phyloP scores from a whole-genome alignment of 2,888 invertebrate species.

The Drosophila flavopinicola region DNA sequence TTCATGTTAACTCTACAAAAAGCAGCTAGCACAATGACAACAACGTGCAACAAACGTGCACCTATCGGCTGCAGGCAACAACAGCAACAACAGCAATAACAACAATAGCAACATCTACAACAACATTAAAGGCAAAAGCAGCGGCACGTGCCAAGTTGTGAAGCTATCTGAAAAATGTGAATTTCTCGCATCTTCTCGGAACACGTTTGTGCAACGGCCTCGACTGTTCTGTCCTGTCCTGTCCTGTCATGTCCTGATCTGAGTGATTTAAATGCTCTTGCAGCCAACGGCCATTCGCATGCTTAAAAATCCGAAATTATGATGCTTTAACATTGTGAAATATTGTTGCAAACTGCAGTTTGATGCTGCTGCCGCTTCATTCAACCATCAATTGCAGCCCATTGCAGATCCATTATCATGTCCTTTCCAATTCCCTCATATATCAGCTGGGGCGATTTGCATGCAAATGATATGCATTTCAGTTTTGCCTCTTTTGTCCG shows the following conservation, averaged over 20 bases:
- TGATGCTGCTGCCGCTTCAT: background rate
- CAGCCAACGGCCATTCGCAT: conserved; percentile 45
- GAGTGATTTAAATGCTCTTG: conserved; percentile 64
- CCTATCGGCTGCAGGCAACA: conserved; percentile 48
- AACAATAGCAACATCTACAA: background rate
- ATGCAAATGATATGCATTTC: conserved; percentile 53
- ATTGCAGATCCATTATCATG: conserved; percentile 14
- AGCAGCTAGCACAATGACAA: conserved; percentile 21
- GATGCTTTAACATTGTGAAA: conserved; percentile 56
- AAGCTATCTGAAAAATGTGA: conserved; percentile 40
- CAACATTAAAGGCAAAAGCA: background rate
- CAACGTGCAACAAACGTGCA: conserved; percentile 37
- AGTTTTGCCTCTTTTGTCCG: conserved; percentile 18
- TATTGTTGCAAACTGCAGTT: conserved; percentile 39
- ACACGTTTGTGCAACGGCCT: conserved; percentile 3
- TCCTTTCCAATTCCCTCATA: conserved; percentile 6
- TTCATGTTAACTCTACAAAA: conserved; percentile 48
- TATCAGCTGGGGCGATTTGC: conserved; percentile 52
- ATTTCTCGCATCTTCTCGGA: conserved; percentile 11
- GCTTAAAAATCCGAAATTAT: conserved; percentile 63
- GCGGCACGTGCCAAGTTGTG: conserved; percentile 36
- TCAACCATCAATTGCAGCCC: conserved; percentile 27
- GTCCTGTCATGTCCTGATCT: conserved; percentile 20
- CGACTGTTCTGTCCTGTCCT: conserved; percentile 1
- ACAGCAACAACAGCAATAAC: background rate